These are phyloP conservation scores for Falco cherrug DNA, from an alignment of 2,797 vertebrate genomes.

Conservation along the genomic window DNA sequence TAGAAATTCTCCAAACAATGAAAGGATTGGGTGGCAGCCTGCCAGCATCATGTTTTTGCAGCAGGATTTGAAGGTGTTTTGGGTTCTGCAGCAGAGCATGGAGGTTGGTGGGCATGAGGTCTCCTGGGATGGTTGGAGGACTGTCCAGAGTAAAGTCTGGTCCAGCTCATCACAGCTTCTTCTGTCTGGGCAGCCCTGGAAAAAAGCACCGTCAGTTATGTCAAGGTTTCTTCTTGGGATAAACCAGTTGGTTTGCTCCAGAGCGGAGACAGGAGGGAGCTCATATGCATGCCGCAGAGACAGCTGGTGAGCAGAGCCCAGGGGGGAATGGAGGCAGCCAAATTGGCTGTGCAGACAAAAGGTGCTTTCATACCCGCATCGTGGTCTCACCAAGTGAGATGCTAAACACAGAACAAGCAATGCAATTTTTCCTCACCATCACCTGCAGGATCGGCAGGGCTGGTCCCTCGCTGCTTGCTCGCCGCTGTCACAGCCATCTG, in stretches of 20 bases:
- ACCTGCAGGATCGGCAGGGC: neutral
- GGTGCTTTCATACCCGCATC: neutral
- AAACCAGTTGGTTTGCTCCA: constrained; percentile 62
- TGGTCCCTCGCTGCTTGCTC: neutral
- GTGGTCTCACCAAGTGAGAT: neutral
- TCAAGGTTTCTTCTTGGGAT: neutral
- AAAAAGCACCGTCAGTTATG: neutral
- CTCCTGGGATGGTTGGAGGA: neutral
- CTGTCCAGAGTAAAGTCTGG: neutral
- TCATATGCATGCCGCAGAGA: constrained; percentile 58
- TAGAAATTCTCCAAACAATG: neutral
- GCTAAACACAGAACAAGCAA: neutral
- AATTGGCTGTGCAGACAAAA: constrained; percentile 1
- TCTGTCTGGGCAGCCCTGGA: neutral
- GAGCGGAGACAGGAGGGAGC: constrained; percentile 48
- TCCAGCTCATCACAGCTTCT: neutral
- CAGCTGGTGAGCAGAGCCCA: constrained; percentile 28
- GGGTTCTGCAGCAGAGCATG: neutral
- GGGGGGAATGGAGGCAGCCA: constrained; percentile 37
- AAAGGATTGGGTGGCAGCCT: neutral
- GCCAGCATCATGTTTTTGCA: neutral
- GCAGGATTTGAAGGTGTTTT: neutral
- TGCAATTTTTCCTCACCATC: neutral
- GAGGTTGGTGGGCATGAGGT: neutral
- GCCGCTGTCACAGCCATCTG: neutral